Percentiles rank a stretch among this genome's conserved stretches.
Conservation (phyloP, 2,797 vertebrate genomes). For the Pipistrellus pygmaeus region DNA sequence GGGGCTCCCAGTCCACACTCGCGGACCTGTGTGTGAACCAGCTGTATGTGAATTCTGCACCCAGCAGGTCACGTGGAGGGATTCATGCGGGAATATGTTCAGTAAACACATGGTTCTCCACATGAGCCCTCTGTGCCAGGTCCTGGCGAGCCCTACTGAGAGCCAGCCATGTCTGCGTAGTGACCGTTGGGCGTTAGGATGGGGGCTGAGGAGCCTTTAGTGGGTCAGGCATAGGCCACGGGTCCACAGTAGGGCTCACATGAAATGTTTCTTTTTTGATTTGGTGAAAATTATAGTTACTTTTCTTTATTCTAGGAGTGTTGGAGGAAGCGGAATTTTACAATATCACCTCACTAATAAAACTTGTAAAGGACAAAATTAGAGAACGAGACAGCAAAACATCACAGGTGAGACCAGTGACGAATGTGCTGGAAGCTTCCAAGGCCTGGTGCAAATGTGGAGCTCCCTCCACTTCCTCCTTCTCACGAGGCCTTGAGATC, state of each 20-base stretch:
- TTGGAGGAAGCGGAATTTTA: slow-evolving; percentile 99
- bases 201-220: no score
- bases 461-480: no score
- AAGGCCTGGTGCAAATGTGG: neutral
- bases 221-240: neutral
- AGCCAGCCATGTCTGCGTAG: neutral
- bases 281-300: slow-evolving; percentile 2
- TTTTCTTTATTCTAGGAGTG: slow-evolving; percentile 90
- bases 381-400: slow-evolving; percentile 98
- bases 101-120: neutral
- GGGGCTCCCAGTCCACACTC: neutral
- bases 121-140: fast-evolving
- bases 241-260: fast-evolving
- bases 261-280: neutral
- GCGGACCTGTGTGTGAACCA: neutral
- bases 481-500: no score
- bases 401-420: slow-evolving; percentile 91
- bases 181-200: neutral
- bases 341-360: slow-evolving; percentile 99
- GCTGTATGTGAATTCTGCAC: neutral
- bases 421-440: neutral
- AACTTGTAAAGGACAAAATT: slow-evolving; percentile 98
- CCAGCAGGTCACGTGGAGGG: neutral
- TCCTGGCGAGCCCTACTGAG: fast-evolving
- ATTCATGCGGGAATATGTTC: neutral